Evolutionary conservation across 2,113 vertebrate species (phyloP), one percentile per base, ranked within the genome.

Genomic region (Centropus bengalensis): DNA sequence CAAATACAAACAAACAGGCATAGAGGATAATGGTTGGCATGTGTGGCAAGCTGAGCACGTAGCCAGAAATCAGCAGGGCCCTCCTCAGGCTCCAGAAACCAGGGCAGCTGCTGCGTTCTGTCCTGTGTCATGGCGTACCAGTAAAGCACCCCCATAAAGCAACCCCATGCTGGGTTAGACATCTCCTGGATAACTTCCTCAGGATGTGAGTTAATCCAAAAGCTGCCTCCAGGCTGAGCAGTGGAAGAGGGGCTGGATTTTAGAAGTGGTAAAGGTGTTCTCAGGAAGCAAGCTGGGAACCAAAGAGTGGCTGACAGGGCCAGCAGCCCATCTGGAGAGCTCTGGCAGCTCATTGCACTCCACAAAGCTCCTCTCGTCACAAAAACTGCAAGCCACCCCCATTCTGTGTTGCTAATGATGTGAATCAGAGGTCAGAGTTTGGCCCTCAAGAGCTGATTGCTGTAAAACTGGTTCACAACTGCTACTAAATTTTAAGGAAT

Each of bases 61-160:
- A 67, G 60, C 52, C 84, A 87, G 24, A 78, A 71, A 30, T 33
- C 52, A 71, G 14, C 56, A 42, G 64, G 7, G 60, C 23, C 12
- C 27, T 56, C 36, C 58, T 55, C 0, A 2, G 54, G 62, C 47
- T 75, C 1, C 0, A 27, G 27, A 36, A 32, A 22, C n/a, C 17
- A 0, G 18, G 44, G 3, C 14, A 8, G 47, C 24, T 7, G 1
- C 30, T 8, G 36, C 18, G 32, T 3, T 33, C 66, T 27, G 14
- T 0, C 0, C 68, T n/a, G 47, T 30, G 55, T 54, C 36, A 28
- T 3, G 2, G n/a, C 27, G 14, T 16, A 7, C 14, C 32, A 1
- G 2, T 0, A 19, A 63, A 55, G 38, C 71, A 26, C 18, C 19
- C n/a, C 76, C 13, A 36, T 2, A 33, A n/a, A n/a, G n/a, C n/a